A percentile compares a stretch with the other conserved stretches of the same genome.
Evolutionary conservation across 2,888 invertebrate genomes (phyloP).

Genomic region (Macrophya alboannulata): DNA sequence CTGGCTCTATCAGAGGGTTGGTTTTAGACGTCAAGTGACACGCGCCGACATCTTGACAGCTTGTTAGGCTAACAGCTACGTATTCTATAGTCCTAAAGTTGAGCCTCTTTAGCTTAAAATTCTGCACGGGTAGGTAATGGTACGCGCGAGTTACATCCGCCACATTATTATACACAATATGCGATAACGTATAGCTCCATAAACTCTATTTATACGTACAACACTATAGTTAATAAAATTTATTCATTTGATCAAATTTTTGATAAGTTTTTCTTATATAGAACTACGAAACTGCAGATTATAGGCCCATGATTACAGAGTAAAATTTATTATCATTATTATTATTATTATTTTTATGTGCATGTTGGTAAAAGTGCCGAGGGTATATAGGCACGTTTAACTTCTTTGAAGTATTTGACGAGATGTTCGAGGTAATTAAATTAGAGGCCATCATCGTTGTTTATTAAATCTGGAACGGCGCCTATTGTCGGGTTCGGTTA

Average conservation of each 20-base stretch:
- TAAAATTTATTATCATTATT: neutral
- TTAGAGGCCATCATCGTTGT: conserved; percentile 74
- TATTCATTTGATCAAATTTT: neutral
- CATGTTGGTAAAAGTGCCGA: neutral
- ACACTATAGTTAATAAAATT: too few relatives aligned
- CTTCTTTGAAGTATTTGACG: conserved; percentile 50
- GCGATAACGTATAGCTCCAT: neutral
- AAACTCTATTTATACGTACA: neutral
- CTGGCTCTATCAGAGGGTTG: conserved; percentile 62
- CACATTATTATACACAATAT: neutral
- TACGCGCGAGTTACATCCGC: neutral
- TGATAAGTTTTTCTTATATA: neutral
- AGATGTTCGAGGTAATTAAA: conserved; percentile 65
- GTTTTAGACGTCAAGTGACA: conserved; percentile 77
- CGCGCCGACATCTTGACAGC: conserved; percentile 80
- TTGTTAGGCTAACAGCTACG: conserved; percentile 76
- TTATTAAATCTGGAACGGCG: conserved; percentile 78
- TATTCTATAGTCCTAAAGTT: conserved; percentile 57
- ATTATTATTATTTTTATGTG: neutral
- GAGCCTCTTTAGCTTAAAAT: conserved; percentile 55
- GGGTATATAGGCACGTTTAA: neutral
- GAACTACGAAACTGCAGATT: neutral
- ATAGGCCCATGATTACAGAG: neutral
- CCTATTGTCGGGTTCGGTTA: conserved; percentile 73
- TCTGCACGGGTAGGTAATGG: conserved; percentile 21